Base-by-base conservation (phyloP, 2,888 invertebrate species). In the Idaea dimidiata region DNA sequence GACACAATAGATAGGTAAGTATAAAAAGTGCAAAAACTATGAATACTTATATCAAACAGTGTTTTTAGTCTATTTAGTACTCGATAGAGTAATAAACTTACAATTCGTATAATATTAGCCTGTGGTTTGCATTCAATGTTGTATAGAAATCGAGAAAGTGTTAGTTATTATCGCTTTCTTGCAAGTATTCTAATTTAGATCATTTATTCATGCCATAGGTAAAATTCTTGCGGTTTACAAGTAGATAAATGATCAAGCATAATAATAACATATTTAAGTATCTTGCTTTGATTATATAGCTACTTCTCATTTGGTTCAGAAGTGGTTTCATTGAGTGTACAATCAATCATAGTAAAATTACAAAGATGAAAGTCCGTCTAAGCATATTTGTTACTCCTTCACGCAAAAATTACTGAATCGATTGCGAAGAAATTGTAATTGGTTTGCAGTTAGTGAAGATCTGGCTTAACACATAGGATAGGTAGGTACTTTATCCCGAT, bases 91-190 rank as follows among this genome's bases (percentile, higher is more conserved):
- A 56, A 54, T 56, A 56, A 56, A 17, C 10, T n/a, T 62, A 61
- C 60, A 57, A 62, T 18, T 59, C 53, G 17, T 16, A 57, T 57
- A n/a, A 16, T 59, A 66, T 66, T 61, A 59, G 62, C 62, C 65
- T 69, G 69, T 68, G 69, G 69, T 69, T 67, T 68, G 66, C 57
- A 63, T 71, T 67, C 66, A 67, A 71, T 66, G 65, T 68, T 66
- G 65, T 69, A 65, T 66, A 67, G 66, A 69, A 69, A 69, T 63
- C 60, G 67, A 62, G 71, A 71, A 71, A 71, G 69, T 67, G 65
- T 65, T 61, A 64, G 62, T 68, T 67, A 69, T 66, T 69, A 64
- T 66, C 66, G 67, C 69, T 69, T 69, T 68, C 68, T 66, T 71
- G 62, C 62, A 66, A 66, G 64, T 63, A 66, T 67, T 68, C 1